Conservation (phyloP, 1,140 invertebrate species). For the Bombus waltoni region DNA sequence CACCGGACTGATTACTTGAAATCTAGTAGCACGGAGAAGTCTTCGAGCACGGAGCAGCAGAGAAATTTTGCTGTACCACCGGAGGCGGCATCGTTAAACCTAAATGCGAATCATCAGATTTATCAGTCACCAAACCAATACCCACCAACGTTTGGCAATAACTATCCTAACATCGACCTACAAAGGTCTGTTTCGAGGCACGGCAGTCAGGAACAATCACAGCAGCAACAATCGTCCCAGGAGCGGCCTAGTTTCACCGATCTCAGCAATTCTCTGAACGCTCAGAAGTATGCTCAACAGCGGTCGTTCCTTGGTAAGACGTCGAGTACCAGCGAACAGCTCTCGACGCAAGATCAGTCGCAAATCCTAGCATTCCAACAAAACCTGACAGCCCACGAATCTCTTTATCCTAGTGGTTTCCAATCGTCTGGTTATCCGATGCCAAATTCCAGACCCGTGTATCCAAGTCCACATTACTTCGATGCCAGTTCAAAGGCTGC, state of each 20-base stretch:
- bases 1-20: constrained; percentile 72
- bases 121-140: constrained; percentile 75
- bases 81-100: constrained; percentile 64
- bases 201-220: constrained; percentile 60
- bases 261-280: constrained; percentile 58
- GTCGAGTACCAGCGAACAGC: constrained; percentile 38
- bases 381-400: constrained; percentile 73
- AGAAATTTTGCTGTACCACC: constrained; percentile 68
- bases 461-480: constrained; percentile 78
- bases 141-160: constrained; percentile 72
- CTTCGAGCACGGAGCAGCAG: constrained; percentile 68
- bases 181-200: constrained; percentile 66
- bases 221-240: constrained; percentile 48
- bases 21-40: constrained; percentile 69
- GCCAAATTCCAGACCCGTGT: constrained; percentile 76
- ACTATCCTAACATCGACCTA: constrained; percentile 66
- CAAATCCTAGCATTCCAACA: constrained; percentile 75
- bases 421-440: constrained; percentile 77
- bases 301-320: constrained; percentile 62
- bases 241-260: constrained; percentile 62
- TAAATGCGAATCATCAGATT: constrained; percentile 75
- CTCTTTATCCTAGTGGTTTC: constrained; percentile 77
- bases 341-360: constrained; percentile 67
- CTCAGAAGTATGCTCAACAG: constrained; percentile 69
- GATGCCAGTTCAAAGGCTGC: constrained; percentile 71